Base-by-base conservation (phyloP, 2,113 vertebrate species). In the Theristicus caerulescens region DNA sequence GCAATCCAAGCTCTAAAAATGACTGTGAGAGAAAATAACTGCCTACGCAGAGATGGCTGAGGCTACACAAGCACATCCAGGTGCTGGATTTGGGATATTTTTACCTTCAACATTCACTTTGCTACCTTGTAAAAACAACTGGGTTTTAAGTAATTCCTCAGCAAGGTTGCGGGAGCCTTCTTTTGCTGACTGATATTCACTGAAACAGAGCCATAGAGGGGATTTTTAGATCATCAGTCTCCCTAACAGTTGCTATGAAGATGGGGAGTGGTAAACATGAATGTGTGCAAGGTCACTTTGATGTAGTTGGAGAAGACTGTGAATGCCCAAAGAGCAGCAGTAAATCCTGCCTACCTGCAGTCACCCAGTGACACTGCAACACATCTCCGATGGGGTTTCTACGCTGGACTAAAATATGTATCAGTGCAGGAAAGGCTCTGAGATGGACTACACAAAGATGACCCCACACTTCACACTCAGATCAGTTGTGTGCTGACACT, bases 361-460 rank as follows among this genome's bases (percentile, higher is more conserved):
- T 20, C 32, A 46, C 12, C 24, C 0, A 2, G 51, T 4, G 27
- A 55, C 44, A 59, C 36, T 34, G 47, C 32, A 55, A 34, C 13
- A 78, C 46, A 44, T 11, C 29, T 57, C 70, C 58, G n/a, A 7
- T 15, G 36, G 40, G 4, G 13, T 38, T 95, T 77, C 87, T 32
- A 20, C 0, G 2, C 29, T 32, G 21, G 21, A 36, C 44, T 86
- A 70, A 90, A 80, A 57, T 1, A 61, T 1, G 3, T 0, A 0
- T 34, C 24, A 77, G 9, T 42, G 73, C 14, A 71, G 57, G 27
- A 90, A 89, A n/a, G 27, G 31, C 34, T 74, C 7, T 0, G 15
- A 76, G 84, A 67, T 6, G 38, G 29, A 65, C 26, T 52, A 3
- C 11, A 27, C 7, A 36, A 86, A 27, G 70, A 79, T 9, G 57